Conservation (phyloP, 2,113 vertebrate genomes). For the Microcebus lehilahytsara region DNA sequence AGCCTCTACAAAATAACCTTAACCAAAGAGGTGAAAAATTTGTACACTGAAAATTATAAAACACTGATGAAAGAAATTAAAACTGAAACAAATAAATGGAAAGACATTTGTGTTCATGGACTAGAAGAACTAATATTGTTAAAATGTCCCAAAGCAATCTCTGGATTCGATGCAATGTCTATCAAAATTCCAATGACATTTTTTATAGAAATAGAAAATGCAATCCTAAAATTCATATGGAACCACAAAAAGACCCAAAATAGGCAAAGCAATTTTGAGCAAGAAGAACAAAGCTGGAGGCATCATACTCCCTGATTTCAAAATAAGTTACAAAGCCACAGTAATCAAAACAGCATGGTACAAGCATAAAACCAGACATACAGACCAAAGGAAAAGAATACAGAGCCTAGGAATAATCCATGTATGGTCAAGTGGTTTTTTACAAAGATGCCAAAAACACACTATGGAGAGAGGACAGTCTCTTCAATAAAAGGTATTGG, state of each 20-base stretch:
- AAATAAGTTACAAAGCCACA: background rate
- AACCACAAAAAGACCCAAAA: background rate
- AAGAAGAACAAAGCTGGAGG: background rate
- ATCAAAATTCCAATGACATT: background rate
- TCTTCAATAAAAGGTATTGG: background rate
- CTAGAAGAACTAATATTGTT: background rate
- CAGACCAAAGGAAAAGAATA: background rate
- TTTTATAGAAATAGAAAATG: background rate
- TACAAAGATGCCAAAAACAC: background rate
- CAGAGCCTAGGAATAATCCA: background rate
- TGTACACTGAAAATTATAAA: background rate
- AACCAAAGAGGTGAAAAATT: background rate
- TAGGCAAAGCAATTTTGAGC: background rate
- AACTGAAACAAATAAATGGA: background rate
- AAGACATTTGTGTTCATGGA: background rate
- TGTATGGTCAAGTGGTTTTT: background rate
- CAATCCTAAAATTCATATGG: background rate
- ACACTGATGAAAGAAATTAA: background rate
- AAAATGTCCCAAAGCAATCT: background rate
- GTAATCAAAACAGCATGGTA: background rate
- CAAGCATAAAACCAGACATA: background rate
- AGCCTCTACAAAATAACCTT: background rate
- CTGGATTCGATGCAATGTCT: background rate
- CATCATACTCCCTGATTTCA: background rate
- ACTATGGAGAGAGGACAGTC: background rate